Evolutionary conservation across 2,888 invertebrate genomes (phyloP).

Genomic region (Dynastes grantii): DNA sequence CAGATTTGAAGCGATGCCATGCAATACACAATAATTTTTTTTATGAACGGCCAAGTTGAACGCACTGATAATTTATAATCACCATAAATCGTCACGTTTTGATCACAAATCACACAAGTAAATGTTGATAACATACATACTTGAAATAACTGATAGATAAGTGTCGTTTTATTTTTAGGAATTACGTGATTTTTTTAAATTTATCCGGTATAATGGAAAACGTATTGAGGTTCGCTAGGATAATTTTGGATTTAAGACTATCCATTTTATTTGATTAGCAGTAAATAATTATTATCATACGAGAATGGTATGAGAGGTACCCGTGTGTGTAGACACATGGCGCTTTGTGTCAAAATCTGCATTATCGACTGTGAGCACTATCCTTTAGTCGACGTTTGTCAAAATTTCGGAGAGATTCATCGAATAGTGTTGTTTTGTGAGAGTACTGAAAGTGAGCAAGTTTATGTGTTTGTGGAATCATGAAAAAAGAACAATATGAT

Average conservation of each 20-base stretch:
- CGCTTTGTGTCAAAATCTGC: no score
- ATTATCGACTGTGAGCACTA: no score
- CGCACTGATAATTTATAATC: slow-evolving; percentile 24
- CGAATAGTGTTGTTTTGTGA: no score
- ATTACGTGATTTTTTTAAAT: not conserved
- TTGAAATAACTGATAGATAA: not conserved
- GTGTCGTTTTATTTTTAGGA: slow-evolving; percentile 8
- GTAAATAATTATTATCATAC: not conserved
- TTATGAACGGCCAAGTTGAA: slow-evolving; percentile 18
- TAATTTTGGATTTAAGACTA: not conserved
- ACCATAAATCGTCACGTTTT: slow-evolving; percentile 2
- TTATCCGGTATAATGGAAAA: not conserved
- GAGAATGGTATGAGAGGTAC: no score
- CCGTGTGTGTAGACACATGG: no score
- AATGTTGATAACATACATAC: not conserved
- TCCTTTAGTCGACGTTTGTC: no score
- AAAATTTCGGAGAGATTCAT: no score
- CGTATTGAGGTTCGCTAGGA: not conserved
- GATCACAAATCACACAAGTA: slow-evolving; percentile 8
- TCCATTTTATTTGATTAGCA: not conserved
- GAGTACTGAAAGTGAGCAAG: no score
- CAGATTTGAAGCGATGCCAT: not conserved
- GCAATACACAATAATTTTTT: not conserved
- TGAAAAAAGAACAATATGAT: no score
- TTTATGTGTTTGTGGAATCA: no score